Percentiles rank a stretch among this genome's conserved stretches.
phyloP scores from a whole-genome alignment of 2,113 vertebrate species.

The Albula glossodonta region DNA sequence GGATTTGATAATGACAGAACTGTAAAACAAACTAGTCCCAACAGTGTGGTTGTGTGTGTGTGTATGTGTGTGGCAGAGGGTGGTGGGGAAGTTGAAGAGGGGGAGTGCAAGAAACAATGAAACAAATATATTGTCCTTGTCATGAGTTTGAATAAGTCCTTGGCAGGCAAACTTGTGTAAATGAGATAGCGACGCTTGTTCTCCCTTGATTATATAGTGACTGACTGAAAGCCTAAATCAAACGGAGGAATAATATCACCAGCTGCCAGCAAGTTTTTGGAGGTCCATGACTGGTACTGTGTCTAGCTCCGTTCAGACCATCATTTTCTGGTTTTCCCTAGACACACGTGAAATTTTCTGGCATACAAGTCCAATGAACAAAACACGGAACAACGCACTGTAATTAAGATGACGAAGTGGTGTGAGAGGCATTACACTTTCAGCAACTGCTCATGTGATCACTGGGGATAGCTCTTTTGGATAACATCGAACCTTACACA shows the following conservation, averaged over 20 bases:
- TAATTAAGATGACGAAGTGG: not conserved
- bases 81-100: not conserved
- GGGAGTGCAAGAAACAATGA: not conserved
- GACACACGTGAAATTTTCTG: not conserved
- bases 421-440: not conserved
- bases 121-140: not conserved
- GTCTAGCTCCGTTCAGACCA: not conserved
- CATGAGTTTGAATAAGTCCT: conserved; percentile 35
- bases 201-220: conserved; percentile 33
- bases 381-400: not conserved
- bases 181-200: conserved; percentile 37
- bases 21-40: not conserved
- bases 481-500: too few relatives aligned
- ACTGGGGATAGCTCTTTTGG: not conserved
- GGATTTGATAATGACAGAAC: not conserved
- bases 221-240: conserved; percentile 29
- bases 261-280: not conserved
- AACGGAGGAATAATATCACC: conserved; percentile 18
- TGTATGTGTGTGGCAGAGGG: too few relatives aligned
- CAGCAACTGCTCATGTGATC: not conserved
- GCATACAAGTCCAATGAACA: not conserved
- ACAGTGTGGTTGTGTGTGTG: not conserved
- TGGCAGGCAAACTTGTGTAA: conserved; percentile 38
- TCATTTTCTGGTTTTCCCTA: not conserved
- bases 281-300: not conserved